Conservation (phyloP, 2,797 vertebrate genomes). For the Sarcoramphus papa region DNA sequence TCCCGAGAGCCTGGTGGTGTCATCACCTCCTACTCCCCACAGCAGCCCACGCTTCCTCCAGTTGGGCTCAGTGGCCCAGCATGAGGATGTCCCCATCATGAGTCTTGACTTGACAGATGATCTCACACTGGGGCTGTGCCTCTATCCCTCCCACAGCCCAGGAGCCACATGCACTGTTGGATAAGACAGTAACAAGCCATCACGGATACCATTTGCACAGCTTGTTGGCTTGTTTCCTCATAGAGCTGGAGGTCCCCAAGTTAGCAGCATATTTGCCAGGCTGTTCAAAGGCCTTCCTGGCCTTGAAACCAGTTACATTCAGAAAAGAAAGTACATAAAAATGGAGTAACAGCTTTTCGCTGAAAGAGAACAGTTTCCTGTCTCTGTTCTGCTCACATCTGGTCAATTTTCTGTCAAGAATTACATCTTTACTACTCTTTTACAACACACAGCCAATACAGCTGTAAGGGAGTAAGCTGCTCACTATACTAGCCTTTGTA, state of each 20-base stretch:
- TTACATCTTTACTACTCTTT: neutral
- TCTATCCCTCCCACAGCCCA: neutral
- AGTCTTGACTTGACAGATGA: neutral
- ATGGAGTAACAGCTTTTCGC: neutral
- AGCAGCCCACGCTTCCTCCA: neutral
- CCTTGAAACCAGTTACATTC: neutral
- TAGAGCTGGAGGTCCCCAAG: neutral
- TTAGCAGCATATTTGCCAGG: neutral
- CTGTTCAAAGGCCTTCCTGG: neutral
- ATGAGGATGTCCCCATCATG: rapidly evolving
- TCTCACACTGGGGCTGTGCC: neutral
- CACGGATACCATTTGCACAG: neutral
- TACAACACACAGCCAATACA: neutral
- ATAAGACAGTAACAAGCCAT: neutral
- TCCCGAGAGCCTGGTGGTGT: rapidly evolving
- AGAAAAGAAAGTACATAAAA: neutral
- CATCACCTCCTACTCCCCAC: neutral
- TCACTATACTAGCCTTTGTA: neutral
- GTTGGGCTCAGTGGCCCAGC: neutral
- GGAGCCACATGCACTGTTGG: neutral
- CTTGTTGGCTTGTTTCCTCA: neutral
- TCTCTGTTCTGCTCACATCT: conserved; percentile 6
- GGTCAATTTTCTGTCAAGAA: conserved; percentile 1
- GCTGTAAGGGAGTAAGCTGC: neutral
- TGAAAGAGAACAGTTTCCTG: conserved; percentile 5